These are phyloP conservation scores for Eudemis profundana DNA, from an alignment of 2,888 invertebrate genomes.

Conservation along the genomic window DNA sequence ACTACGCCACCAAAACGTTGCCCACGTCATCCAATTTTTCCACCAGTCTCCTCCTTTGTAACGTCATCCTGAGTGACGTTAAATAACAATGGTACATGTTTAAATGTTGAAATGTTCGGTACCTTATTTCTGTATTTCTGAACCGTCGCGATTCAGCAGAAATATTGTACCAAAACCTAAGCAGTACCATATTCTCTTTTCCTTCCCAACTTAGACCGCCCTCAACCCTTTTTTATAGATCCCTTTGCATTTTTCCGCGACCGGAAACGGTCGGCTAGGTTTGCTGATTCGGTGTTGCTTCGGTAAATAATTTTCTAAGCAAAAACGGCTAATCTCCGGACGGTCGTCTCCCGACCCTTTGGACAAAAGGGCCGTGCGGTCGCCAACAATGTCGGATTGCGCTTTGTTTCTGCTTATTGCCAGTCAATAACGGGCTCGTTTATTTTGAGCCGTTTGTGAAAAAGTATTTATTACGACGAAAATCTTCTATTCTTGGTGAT, in stretches of 20 bases:
- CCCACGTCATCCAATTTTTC: no score
- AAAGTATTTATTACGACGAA: no score
- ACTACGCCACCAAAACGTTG: no score
- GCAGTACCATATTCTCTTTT: not conserved
- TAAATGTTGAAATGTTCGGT: no score
- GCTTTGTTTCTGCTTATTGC: slow-evolving; percentile 22
- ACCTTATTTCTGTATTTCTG: no score
- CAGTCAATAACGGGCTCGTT: slow-evolving; percentile 24
- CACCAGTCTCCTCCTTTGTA: no score
- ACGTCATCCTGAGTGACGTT: no score
- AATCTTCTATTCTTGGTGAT: no score
- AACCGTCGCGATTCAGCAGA: no score
- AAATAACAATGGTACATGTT: no score
- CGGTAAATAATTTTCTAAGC: slow-evolving; percentile 51
- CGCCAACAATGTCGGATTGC: slow-evolving; percentile 24
- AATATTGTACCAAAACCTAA: no score
- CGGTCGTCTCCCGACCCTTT: slow-evolving; percentile 32
- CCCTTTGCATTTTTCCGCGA: slow-evolving; percentile 43
- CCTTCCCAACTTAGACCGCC: slow-evolving; percentile 9
- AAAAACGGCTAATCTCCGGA: slow-evolving; percentile 52
- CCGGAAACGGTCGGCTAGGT: slow-evolving; percentile 39
- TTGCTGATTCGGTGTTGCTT: slow-evolving; percentile 47
- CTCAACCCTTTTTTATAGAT: slow-evolving; percentile 43
- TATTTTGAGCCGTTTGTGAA: not conserved
- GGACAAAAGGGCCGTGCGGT: slow-evolving; percentile 24